phyloP scores from a whole-genome alignment of 2,888 invertebrate genomes.

The Arctia plantaginis region DNA sequence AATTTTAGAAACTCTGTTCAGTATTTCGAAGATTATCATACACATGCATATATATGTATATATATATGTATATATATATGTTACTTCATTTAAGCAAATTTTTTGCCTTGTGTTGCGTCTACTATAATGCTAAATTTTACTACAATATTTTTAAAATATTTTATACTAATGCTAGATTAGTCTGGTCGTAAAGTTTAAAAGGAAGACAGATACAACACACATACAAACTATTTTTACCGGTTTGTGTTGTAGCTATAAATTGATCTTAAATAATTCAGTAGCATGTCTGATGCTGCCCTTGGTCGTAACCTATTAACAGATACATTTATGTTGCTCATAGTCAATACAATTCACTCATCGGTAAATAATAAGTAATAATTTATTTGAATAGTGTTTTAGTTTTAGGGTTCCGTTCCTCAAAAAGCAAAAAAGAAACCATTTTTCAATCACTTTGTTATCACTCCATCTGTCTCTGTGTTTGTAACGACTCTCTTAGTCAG shows the following conservation, averaged over 20 bases:
- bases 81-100: too few relatives aligned
- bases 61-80: too few relatives aligned
- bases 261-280: slow-evolving; percentile 1
- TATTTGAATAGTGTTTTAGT: not conserved
- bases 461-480: not conserved
- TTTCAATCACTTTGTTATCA: not conserved
- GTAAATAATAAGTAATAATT: not conserved
- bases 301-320: slow-evolving; percentile 3
- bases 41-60: too few relatives aligned
- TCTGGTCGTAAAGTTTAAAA: not conserved
- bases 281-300: not conserved
- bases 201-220: not conserved
- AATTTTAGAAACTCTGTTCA: too few relatives aligned
- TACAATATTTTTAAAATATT: not conserved
- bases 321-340: slow-evolving; percentile 6
- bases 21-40: too few relatives aligned
- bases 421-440: not conserved
- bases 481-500: too few relatives aligned
- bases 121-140: too few relatives aligned
- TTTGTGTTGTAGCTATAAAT: not conserved
- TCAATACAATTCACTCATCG: not conserved
- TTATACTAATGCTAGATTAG: not conserved
- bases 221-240: not conserved
- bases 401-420: not conserved
- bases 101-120: too few relatives aligned